Percentiles rank a stretch among this genome's conserved stretches.
Conservation (phyloP, 2,797 vertebrate genomes). For the Mormyrus hasselquistii region DNA sequence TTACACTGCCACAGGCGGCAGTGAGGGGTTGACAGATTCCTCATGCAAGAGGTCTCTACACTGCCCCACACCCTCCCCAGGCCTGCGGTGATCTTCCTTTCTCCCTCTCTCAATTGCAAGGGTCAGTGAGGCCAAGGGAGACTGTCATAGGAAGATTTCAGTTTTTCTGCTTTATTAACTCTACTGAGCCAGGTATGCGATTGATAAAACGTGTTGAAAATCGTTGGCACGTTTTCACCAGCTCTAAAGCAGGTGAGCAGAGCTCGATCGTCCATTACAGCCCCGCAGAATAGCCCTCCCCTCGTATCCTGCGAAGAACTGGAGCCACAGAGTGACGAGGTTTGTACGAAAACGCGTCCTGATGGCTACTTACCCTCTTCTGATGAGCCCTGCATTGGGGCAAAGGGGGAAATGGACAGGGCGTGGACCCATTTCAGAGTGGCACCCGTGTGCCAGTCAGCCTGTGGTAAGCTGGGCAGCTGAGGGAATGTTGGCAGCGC, state of each 20-base stretch:
- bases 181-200: background rate
- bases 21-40: background rate
- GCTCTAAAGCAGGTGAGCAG: background rate
- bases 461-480: background rate
- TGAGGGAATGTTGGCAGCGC: background rate
- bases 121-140: background rate
- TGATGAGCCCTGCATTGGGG: background rate
- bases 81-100: background rate
- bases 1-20: background rate
- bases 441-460: background rate
- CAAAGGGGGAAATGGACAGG: background rate
- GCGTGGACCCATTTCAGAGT: background rate
- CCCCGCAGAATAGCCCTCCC: background rate
- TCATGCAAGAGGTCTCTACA: background rate
- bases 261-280: background rate
- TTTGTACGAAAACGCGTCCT: background rate
- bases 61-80: background rate
- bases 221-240: background rate
- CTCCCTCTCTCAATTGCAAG: background rate
- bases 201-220: background rate
- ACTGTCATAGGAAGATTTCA: background rate
- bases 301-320: background rate
- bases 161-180: background rate
- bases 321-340: background rate
- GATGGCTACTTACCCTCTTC: background rate